Evolutionary conservation across 2,113 vertebrate species (phyloP), one percentile per base, ranked within the genome.

Genomic region (Catharus fuscescens): DNA sequence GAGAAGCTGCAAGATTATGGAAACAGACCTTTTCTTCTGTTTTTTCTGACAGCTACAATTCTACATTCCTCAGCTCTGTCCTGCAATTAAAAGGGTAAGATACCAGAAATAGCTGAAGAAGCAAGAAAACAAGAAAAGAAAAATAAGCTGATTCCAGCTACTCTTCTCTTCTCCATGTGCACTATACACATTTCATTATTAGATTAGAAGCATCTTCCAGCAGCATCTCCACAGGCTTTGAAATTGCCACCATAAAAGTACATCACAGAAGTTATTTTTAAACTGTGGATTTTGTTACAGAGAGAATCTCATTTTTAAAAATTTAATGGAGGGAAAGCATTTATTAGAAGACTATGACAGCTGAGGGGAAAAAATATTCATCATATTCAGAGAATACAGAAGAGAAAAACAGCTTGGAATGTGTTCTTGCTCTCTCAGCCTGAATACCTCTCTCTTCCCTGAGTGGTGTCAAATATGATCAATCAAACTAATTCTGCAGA

Each of bases 191-290:
- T 87, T 64, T 91, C 86, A 73, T 95, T 94, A 93, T 32, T 85
- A 85, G 73, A 54, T 94, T 92, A 94, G 48, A 84, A 87, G 77
- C 64, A 77, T 40, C 74, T 80, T 90, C 92, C 36, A 83, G 47
- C 40, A 54, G 28, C 61, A 56, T 61, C 88, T 92, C 84, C 69
- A 92, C 6, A 67, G 53, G 65, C 90, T 96, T 96, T 96, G 94
- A 96, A 97, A 94, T 64, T 88, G 82, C 94, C 90, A 91, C 94
- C 87, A 83, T 88, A 92, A 88, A 95, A 96, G 69, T 88, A 96
- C 40, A n/a, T 93, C 92, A 95, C 69, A 70, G 42, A 71, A 86
- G 82, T 90, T 96, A 96, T 93, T 96, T 96, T 93, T 96, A 93
- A 83, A 80, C 64, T 56, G 40, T 84, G 76, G 72, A 90, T 53